Evolutionary conservation across 2,113 vertebrate genomes (phyloP).

Genomic region (Furnarius figulus): DNA sequence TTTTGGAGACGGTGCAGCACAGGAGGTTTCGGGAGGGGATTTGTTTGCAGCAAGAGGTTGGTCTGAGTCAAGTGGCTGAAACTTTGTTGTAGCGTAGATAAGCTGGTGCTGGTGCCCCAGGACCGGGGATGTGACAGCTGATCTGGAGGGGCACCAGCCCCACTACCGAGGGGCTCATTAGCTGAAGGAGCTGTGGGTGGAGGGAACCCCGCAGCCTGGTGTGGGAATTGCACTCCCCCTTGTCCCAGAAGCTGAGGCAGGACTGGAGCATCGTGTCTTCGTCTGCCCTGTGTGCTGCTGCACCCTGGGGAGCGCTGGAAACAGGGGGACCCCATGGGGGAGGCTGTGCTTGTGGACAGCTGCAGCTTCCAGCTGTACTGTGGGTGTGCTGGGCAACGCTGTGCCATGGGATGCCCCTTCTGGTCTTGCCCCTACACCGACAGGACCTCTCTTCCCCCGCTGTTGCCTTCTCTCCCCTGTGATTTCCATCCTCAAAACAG

Average conservation of each 20-base stretch:
- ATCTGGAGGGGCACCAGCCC: not conserved
- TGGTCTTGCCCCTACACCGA: not conserved
- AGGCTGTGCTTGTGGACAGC: accelerated
- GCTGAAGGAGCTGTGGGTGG: not conserved
- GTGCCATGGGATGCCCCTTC: not conserved
- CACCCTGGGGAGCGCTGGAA: not conserved
- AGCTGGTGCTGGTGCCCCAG: not conserved
- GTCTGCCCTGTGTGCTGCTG: not conserved
- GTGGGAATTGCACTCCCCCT: not conserved
- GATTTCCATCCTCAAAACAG: not conserved
- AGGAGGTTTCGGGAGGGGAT: not conserved
- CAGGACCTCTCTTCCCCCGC: not conserved
- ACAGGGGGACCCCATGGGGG: accelerated
- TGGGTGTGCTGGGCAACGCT: not conserved
- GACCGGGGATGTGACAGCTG: not conserved
- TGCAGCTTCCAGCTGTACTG: not conserved
- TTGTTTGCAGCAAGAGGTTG: not conserved
- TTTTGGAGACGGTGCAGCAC: not conserved
- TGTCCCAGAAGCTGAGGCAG: not conserved
- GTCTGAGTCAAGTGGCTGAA: not conserved
- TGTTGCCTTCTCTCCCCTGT: not conserved
- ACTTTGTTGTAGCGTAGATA: not conserved
- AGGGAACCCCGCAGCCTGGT: not conserved
- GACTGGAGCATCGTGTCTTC: accelerated
- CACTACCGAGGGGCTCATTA: not conserved